A percentile compares a stretch with the other conserved stretches of the same genome.
Conservation (phyloP, 2,797 vertebrate genomes). For the Tachyglossus aculeatus region DNA sequence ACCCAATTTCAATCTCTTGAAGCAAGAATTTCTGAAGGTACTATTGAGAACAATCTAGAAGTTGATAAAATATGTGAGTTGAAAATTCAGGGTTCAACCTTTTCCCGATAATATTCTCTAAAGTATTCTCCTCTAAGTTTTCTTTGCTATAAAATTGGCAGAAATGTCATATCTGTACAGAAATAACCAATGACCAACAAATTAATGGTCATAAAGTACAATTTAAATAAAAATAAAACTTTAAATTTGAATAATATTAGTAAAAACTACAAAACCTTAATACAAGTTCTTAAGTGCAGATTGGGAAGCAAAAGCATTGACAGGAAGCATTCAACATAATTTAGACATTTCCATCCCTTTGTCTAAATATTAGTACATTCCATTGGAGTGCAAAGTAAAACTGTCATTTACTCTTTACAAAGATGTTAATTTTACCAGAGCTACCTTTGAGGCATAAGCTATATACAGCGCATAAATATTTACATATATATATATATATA, state of each 20-base stretch:
- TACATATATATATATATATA: no score
- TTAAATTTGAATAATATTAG: neutral
- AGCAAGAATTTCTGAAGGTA: no score
- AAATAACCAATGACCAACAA: neutral
- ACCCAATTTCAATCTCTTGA: no score
- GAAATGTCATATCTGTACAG: neutral
- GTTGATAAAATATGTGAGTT: no score
- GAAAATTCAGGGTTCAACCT: no score
- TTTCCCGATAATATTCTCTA: no score
- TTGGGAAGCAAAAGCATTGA: accelerated
- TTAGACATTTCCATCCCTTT: neutral
- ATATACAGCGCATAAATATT: no score
- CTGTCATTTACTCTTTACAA: neutral
- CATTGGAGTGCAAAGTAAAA: neutral
- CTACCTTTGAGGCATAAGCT: no score
- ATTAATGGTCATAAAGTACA: neutral
- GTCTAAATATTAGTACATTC: neutral
- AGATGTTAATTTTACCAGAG: no score
- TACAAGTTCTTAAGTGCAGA: neutral
- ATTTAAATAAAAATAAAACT: neutral
- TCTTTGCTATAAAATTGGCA: neutral
- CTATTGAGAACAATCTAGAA: no score
- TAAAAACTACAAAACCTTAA: neutral
- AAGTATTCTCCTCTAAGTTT: constrained; percentile 16
- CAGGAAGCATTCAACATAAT: neutral